Evolutionary conservation across 1,140 invertebrate genomes (phyloP).

Genomic region (Procambarus virginalis): DNA sequence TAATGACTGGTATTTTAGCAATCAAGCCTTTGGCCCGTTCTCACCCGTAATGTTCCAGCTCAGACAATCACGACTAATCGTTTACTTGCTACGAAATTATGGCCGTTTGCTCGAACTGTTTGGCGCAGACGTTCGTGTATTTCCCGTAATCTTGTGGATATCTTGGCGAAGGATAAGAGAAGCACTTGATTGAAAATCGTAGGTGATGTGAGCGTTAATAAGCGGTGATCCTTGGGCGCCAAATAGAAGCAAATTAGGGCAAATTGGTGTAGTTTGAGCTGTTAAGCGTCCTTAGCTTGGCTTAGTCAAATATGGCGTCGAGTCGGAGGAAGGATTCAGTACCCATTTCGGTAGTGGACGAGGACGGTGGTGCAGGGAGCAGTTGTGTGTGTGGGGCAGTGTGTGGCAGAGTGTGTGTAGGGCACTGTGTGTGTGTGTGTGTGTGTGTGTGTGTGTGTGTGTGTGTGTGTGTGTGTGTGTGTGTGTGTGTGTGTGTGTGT

Average conservation of each 20-base stretch:
- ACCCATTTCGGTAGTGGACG: conserved; percentile 15
- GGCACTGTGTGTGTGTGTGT: no score
- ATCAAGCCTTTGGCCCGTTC: conserved; percentile 20
- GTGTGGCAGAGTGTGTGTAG: background rate
- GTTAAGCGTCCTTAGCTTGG: conserved; percentile 44
- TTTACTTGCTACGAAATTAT: conserved; percentile 34
- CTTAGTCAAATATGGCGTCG: conserved; percentile 46
- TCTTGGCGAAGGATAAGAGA: background rate
- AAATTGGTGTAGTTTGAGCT: conserved; percentile 48
- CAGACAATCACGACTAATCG: conserved; percentile 46
- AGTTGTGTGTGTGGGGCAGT: no score
- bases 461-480: background rate
- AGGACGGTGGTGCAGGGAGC: conserved; percentile 13
- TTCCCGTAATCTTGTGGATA: conserved; percentile 33
- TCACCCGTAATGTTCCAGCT: conserved; percentile 30
- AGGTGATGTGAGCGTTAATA: conserved; percentile 19
- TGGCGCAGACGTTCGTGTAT: conserved; percentile 11
- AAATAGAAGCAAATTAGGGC: conserved; percentile 44
- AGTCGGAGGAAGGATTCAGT: conserved; percentile 18
- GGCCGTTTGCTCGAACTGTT: background rate
- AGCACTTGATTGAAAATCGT: conserved; percentile 26
- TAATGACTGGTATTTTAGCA: conserved; percentile 38
- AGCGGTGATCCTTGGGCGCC: conserved; percentile 36
- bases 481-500: background rate
- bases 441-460: no score